Evolutionary conservation across 2,113 vertebrate species (phyloP).

Genomic region (Dissostichus mawsoni): DNA sequence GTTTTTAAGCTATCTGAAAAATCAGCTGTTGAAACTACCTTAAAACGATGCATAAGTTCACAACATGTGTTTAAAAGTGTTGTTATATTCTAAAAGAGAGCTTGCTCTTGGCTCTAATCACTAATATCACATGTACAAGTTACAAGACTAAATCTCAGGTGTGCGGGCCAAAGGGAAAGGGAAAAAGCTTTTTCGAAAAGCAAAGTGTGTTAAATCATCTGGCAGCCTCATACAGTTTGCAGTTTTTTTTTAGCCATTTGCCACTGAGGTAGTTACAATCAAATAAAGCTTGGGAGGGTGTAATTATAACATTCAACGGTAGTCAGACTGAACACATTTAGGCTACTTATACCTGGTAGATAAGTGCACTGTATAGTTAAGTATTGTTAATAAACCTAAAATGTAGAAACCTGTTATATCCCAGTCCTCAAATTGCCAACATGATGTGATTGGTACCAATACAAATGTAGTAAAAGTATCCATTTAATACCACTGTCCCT

Average conservation of each 20-base stretch:
- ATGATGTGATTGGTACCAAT: not conserved
- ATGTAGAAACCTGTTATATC: not conserved
- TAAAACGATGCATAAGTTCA: not conserved
- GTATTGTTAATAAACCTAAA: not conserved
- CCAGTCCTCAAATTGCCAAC: not conserved
- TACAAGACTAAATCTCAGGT: not conserved
- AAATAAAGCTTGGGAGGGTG: not conserved
- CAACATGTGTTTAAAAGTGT: not conserved
- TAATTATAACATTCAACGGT: not conserved
- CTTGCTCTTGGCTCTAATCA: not conserved
- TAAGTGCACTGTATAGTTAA: no score
- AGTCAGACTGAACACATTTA: not conserved
- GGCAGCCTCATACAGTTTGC: not conserved
- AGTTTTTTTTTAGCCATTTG: no score
- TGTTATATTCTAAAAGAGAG: not conserved
- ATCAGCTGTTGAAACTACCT: not conserved
- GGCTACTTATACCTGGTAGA: not conserved
- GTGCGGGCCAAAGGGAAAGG: not conserved
- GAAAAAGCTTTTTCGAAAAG: not conserved
- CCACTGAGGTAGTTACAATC: not conserved
- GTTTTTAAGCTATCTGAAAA: not conserved
- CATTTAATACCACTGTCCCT: not conserved
- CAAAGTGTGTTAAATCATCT: not conserved
- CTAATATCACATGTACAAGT: not conserved
- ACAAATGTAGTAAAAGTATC: not conserved